Evolutionary conservation across 2,888 invertebrate species (phyloP).

Genomic region (Plebejus anna): DNA sequence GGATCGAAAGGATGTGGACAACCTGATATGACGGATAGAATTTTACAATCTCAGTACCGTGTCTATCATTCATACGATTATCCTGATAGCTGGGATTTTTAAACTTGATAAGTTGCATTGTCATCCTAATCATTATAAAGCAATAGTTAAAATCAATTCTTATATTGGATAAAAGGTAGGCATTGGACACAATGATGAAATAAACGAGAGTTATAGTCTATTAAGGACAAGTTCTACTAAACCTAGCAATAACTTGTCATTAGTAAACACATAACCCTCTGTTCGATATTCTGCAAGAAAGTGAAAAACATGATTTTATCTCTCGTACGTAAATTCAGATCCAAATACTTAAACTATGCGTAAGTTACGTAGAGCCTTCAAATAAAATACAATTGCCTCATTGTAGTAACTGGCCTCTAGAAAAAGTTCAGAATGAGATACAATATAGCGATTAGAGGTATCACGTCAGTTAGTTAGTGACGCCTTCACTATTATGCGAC

Average conservation of each 20-base stretch:
- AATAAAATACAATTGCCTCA: conserved; percentile 19
- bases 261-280: not conserved
- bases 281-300: not conserved
- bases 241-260: too few relatives aligned
- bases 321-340: not conserved
- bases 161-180: not conserved
- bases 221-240: too few relatives aligned
- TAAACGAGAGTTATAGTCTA: not conserved
- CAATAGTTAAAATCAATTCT: not conserved
- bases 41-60: conserved; percentile 34
- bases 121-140: not conserved
- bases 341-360: not conserved
- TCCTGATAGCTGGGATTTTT: not conserved
- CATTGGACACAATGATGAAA: not conserved
- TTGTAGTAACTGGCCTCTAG: conserved; percentile 9
- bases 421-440: conserved; percentile 38
- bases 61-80: conserved; percentile 9
- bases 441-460: conserved; percentile 56
- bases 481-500: conserved; percentile 46
- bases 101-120: not conserved
- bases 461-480: conserved; percentile 54
- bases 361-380: not conserved
- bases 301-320: not conserved
- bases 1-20: conserved; percentile 41
- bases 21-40: conserved; percentile 48